Base-by-base conservation (phyloP, 1,140 invertebrate species). In the Drosophila carrolli region DNA sequence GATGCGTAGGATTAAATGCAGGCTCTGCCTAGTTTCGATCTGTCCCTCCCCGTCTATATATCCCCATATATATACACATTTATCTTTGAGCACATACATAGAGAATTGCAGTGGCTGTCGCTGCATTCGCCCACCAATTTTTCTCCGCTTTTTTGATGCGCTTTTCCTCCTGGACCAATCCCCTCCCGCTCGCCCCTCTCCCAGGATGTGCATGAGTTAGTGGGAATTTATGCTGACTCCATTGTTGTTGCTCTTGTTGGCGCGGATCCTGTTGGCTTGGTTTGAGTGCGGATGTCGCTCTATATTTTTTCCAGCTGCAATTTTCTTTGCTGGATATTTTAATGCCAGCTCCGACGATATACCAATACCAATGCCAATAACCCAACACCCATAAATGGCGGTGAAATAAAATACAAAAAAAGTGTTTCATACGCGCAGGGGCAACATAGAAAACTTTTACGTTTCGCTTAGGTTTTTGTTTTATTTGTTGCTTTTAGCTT, bases 141-240 rank as follows among this genome's bases (percentile, higher is more conserved):
- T 89, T 89, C 80, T 77, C 80, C 76, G 75, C 63, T 68, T 82
- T 88, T 75, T 68, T 66, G 83, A 73, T 86, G 82, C 82, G 62
- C 57, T 75, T 68, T 35, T 46, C 43, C 71, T 47, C 61, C 29
- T n/a, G n/a, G 10, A 9, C 50, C 10, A 4, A 10, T 4, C 10
- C 1, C 9, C 29, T 7, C 3, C 13, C 41, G 1, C 19, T 23
- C 13, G 16, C 16, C 11, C 14, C 38, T 29, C n/a, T 13, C n/a
- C 27, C 41, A 43, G 46, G 58, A 40, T 48, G 54, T 50, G 46
- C 61, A 55, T 51, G 63, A 60, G 62, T 73, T 74, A 76, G 57
- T 76, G 65, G 62, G 68, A 65, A 82, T 82, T 72, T 78, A 66
- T 79, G 75, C 54, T 63, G 74, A 32, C 38, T 27, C 37, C 23